Percentiles rank a stretch among this genome's conserved stretches.
phyloP scores from a whole-genome alignment of 2,797 vertebrate genomes.

The Epinephelus malabaricus region DNA sequence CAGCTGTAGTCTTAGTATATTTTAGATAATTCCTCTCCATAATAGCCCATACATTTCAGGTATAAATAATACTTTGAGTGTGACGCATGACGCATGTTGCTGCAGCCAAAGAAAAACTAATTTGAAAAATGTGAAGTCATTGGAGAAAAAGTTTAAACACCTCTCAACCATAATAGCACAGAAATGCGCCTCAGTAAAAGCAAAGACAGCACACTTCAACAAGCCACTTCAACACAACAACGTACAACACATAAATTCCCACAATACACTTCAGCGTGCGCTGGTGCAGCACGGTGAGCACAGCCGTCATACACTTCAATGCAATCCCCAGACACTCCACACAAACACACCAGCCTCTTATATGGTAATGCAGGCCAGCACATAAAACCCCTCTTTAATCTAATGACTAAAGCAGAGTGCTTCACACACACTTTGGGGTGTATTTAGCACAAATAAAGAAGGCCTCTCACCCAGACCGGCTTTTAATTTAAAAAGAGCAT shows the following conservation, averaged over 20 bases:
- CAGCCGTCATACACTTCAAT: slow-evolving; percentile 50
- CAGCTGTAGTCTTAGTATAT: background rate
- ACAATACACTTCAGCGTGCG: slow-evolving; percentile 19
- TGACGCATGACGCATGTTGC: background rate
- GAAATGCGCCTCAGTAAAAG: slow-evolving; percentile 15
- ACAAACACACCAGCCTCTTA: slow-evolving; percentile 58
- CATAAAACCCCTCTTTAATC: slow-evolving; percentile 59
- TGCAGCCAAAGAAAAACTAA: background rate
- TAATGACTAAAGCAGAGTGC: slow-evolving; percentile 54
- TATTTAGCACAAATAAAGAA: slow-evolving; percentile 58
- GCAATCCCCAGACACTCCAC: slow-evolving; percentile 54
- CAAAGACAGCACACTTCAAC: slow-evolving; percentile 12
- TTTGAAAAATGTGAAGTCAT: background rate
- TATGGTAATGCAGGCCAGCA: slow-evolving; percentile 52
- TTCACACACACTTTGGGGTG: slow-evolving; percentile 46
- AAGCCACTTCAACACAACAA: slow-evolving; percentile 29
- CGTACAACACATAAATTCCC: slow-evolving; percentile 8
- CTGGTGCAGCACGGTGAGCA: slow-evolving; percentile 7
- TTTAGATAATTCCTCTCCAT: background rate
- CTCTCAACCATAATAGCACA: slow-evolving; percentile 3
- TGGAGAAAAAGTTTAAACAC: slow-evolving; percentile 18
- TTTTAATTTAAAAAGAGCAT: slow-evolving; percentile 33
- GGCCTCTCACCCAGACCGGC: slow-evolving; percentile 38
- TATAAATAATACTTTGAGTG: background rate
- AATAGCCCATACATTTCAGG: background rate